phyloP scores from a whole-genome alignment of 2,797 vertebrate species.

The Trachops cirrhosus region DNA sequence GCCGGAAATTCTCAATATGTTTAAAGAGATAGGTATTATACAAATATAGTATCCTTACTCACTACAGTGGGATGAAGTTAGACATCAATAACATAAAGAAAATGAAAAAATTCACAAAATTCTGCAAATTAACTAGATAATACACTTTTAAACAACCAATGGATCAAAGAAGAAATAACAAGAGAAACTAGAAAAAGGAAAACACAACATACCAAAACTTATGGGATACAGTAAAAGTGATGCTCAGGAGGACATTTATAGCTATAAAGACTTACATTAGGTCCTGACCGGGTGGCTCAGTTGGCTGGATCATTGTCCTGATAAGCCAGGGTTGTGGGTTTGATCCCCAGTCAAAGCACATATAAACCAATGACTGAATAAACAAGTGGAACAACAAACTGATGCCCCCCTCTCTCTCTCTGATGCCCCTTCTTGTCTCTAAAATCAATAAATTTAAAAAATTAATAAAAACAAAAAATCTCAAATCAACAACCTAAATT shows the following conservation, averaged over 20 bases:
- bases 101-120: neutral
- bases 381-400: too few relatives aligned
- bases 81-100: neutral
- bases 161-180: neutral
- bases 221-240: neutral
- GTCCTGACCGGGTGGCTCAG: too few relatives aligned
- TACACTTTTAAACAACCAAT: neutral
- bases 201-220: neutral
- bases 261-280: neutral
- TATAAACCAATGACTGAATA: too few relatives aligned
- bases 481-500: neutral
- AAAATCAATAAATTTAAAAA: too few relatives aligned
- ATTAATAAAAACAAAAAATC: too few relatives aligned
- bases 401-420: too few relatives aligned
- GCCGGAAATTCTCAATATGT: neutral
- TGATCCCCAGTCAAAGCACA: too few relatives aligned
- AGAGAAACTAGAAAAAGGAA: neutral
- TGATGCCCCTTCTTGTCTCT: too few relatives aligned
- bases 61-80: neutral
- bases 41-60: neutral
- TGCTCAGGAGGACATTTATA: neutral
- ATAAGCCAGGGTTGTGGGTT: too few relatives aligned
- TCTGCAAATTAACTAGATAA: neutral
- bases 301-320: too few relatives aligned
- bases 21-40: neutral